phyloP scores from a whole-genome alignment of 2,113 vertebrate genomes.

The Vireo altiloquus region DNA sequence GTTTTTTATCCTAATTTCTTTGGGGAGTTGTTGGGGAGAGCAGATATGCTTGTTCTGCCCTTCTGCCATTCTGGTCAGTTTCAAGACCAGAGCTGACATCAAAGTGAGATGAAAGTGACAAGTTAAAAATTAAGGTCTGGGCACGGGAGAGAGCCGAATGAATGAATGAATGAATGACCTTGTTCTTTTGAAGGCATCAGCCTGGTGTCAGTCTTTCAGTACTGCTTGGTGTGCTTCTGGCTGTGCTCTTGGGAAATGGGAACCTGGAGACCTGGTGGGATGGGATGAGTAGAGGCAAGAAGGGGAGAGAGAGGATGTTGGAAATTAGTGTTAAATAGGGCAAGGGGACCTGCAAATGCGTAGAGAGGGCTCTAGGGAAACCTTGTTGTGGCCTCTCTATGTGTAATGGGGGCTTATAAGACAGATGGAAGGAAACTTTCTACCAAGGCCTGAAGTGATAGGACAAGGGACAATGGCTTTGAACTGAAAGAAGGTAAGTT shows the following conservation, averaged over 20 bases:
- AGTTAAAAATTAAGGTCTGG: background rate
- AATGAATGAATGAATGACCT: background rate
- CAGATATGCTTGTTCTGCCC: background rate
- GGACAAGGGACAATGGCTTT: background rate
- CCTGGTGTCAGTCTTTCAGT: background rate
- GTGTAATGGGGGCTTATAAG: background rate
- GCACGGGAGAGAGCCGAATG: background rate
- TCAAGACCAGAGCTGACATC: background rate
- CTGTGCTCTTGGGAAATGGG: rapidly evolving
- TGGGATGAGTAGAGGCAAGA: background rate
- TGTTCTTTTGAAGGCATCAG: background rate
- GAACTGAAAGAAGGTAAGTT: background rate
- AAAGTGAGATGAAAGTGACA: background rate
- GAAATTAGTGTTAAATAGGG: background rate
- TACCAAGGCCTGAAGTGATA: background rate
- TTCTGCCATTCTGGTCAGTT: background rate
- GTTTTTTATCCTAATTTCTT: background rate
- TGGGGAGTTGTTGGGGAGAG: background rate
- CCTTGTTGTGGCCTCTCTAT: rapidly evolving
- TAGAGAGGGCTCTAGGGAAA: background rate
- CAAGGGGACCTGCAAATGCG: background rate
- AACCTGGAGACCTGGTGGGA: background rate
- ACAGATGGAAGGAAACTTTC: background rate
- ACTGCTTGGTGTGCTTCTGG: background rate
- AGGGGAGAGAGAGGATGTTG: background rate